Evolutionary conservation across 2,888 invertebrate genomes (phyloP).

Genomic region (Mimas tiliae): DNA sequence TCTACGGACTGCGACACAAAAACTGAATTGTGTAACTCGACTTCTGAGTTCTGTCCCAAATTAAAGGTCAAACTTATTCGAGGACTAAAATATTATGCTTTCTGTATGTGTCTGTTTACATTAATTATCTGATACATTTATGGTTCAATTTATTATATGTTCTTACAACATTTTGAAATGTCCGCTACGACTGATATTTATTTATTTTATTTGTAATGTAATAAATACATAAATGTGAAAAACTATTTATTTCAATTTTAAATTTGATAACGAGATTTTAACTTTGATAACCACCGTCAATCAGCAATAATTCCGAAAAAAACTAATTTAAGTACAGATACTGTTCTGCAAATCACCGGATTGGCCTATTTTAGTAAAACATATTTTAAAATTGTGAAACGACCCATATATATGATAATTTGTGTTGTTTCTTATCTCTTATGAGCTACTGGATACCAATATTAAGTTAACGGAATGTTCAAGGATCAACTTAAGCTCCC

Average conservation of each 20-base stretch:
- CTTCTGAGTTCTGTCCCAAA: constrained; percentile 19
- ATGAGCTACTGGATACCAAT: too few species aligned
- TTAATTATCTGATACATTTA: not conserved
- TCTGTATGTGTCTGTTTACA: not conserved
- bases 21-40: constrained; percentile 24
- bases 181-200: not conserved
- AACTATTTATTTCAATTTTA: not conserved
- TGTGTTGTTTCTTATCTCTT: too few species aligned
- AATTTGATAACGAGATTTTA: too few species aligned
- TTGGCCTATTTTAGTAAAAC: too few species aligned
- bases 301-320: too few species aligned
- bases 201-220: not conserved
- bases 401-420: too few species aligned
- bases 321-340: too few species aligned
- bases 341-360: too few species aligned
- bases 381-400: too few species aligned
- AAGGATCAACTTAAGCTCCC: too few species aligned
- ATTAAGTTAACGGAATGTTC: too few species aligned
- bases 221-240: not conserved
- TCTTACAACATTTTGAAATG: not conserved
- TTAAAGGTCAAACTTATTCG: constrained; percentile 15
- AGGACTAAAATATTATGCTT: not conserved
- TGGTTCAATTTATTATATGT: not conserved
- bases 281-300: too few species aligned
- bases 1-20: constrained; percentile 17